phyloP scores from a whole-genome alignment of 1,140 invertebrate species.

The Triops longicaudatus region DNA sequence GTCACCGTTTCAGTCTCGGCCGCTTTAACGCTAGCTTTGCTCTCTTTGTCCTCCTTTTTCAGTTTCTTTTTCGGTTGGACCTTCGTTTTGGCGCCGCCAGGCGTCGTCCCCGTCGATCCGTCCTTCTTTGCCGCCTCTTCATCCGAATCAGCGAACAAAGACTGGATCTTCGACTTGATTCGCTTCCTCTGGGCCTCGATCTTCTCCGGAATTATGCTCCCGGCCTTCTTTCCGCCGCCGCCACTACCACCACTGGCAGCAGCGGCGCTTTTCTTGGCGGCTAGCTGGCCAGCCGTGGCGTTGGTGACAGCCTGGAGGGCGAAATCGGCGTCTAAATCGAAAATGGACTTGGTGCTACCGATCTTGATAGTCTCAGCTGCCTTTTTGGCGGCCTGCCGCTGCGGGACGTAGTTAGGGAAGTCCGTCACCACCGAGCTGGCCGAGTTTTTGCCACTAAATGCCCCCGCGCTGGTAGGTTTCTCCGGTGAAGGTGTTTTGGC shows the following conservation, averaged over 20 bases:
- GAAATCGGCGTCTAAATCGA: conserved; percentile 25
- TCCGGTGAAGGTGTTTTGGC: neutral
- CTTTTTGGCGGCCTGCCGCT: conserved; percentile 81
- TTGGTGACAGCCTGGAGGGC: neutral
- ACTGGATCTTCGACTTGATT: conserved; percentile 24
- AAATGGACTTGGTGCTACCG: conserved; percentile 25
- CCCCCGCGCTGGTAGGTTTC: conserved; percentile 28
- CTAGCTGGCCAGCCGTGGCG: neutral
- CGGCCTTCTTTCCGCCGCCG: neutral
- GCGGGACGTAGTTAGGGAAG: conserved; percentile 73
- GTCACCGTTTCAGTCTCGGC: conserved; percentile 4
- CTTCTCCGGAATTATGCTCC: conserved; percentile 1
- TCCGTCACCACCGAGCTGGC: conserved; percentile 25
- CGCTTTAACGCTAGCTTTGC: neutral
- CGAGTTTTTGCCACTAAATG: conserved; percentile 30
- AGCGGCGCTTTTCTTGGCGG: neutral
- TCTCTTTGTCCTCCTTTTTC: conserved; percentile 22
- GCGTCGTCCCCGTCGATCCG: neutral
- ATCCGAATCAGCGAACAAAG: conserved; percentile 20
- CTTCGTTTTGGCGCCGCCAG: neutral
- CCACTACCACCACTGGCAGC: neutral
- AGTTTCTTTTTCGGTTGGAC: neutral
- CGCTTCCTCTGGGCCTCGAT: conserved; percentile 16
- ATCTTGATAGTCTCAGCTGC: conserved; percentile 78
- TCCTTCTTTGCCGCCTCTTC: conserved; percentile 17